Evolutionary conservation across 2,113 vertebrate species (phyloP).

Genomic region (Scortum barcoo): DNA sequence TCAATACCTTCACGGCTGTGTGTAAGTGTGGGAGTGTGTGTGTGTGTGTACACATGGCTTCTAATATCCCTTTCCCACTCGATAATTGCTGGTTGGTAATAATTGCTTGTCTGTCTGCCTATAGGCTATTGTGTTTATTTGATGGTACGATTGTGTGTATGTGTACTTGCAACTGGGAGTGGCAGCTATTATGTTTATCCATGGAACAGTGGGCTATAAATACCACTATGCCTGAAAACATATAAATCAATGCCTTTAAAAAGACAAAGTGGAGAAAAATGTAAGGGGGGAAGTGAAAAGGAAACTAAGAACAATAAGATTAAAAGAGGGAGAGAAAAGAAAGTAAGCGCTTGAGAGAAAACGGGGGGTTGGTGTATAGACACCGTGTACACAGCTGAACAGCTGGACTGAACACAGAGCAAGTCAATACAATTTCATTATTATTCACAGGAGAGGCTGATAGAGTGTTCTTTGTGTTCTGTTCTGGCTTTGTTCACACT

Average conservation of each 20-base stretch:
- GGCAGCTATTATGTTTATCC: slow-evolving; percentile 63
- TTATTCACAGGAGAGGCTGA: slow-evolving; percentile 35
- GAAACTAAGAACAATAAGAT: slow-evolving; percentile 37
- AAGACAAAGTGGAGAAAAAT: slow-evolving; percentile 24
- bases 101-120: slow-evolving; percentile 73
- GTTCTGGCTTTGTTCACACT: slow-evolving; percentile 34
- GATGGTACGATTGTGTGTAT: slow-evolving; percentile 46
- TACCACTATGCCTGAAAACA: slow-evolving; percentile 56
- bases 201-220: slow-evolving; percentile 63
- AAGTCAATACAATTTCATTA: slow-evolving; percentile 47
- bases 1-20: slow-evolving; percentile 67
- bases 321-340: slow-evolving; percentile 35
- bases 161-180: slow-evolving; percentile 51
- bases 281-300: fast-evolving
- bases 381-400: slow-evolving; percentile 58
- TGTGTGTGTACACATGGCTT: slow-evolving; percentile 28
- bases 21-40: slow-evolving; percentile 15
- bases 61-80: slow-evolving; percentile 70
- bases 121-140: slow-evolving; percentile 73
- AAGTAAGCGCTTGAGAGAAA: slow-evolving; percentile 5
- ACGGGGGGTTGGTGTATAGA: background rate
- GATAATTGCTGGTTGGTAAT: slow-evolving; percentile 77
- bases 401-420: slow-evolving; percentile 48
- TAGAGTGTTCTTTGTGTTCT: slow-evolving; percentile 23
- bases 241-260: slow-evolving; percentile 66